A percentile compares a stretch with the other conserved stretches of the same genome.
phyloP scores from a whole-genome alignment of 2,113 vertebrate species.

The Accipiter virgatus region DNA sequence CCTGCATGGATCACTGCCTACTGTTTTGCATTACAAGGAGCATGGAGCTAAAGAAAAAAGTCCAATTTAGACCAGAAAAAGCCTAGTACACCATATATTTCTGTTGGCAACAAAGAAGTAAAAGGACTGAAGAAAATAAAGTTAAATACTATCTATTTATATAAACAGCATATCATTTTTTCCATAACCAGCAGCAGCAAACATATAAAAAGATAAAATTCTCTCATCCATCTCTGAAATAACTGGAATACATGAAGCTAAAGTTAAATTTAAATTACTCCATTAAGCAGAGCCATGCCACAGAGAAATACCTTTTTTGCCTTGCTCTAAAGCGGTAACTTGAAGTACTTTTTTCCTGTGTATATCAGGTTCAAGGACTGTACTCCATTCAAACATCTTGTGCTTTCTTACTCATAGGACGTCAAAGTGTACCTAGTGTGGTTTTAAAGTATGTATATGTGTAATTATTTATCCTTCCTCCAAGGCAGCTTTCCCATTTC shows the following conservation, averaged over 20 bases:
- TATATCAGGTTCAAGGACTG: not conserved
- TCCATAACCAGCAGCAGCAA: constrained; percentile 21
- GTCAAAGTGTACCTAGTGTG: not conserved
- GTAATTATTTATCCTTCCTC: not conserved
- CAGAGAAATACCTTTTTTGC: not conserved
- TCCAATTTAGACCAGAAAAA: constrained; percentile 49
- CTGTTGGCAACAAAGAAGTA: constrained; percentile 34
- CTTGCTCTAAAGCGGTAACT: not conserved
- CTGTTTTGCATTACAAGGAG: constrained; percentile 69
- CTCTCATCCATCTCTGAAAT: constrained; percentile 22
- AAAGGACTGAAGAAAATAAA: constrained; percentile 57
- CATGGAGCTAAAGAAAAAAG: constrained; percentile 66
- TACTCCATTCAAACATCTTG: not conserved
- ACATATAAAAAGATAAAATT: constrained; percentile 36
- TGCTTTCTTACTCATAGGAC: not conserved
- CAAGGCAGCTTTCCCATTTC: not conserved
- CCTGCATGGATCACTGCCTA: constrained; percentile 75
- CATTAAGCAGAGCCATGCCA: constrained; percentile 7
- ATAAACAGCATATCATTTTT: constrained; percentile 44
- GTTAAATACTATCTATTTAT: constrained; percentile 63
- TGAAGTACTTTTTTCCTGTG: not conserved
- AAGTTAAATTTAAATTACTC: constrained; percentile 49
- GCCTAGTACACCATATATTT: constrained; percentile 30
- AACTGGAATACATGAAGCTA: not conserved
- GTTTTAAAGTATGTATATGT: not conserved